Base-by-base conservation (phyloP, 2,888 invertebrate species). In the Rhagonycha fulva region DNA sequence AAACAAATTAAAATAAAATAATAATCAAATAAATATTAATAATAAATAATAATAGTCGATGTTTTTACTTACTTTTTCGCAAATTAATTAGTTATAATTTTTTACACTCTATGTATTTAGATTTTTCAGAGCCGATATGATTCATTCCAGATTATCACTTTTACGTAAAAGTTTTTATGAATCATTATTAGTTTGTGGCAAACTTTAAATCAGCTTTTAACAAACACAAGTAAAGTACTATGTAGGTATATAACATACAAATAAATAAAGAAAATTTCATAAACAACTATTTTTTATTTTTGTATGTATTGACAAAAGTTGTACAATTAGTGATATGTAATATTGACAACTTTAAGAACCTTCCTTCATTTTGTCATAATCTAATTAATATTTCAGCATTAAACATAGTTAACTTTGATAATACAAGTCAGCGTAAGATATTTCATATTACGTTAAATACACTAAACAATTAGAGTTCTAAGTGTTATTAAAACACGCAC, bases 211-310 rank as follows among this genome's bases (percentile, higher is more conserved):
- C n/a, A 47, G 47, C 62, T 62, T 62, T 62, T 19, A 62, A 62
- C 62, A 62, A 10, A 23, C 23, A 11, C 19, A n/a, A 26, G 3
- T n/a, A 5, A 14, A 7, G 9, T 10, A 9, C 2, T 61, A 24
- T 26, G 9, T 11, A n/a, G n/a, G n/a, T n/a, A n/a, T n/a, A n/a
- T n/a, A n/a, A 12, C 19, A 14, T 23, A 23, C 19, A 9, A 14
- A 11, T n/a, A 66, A 70, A 14, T 23, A 66, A 60, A 66, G 47
- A 14, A 32, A 75, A 30, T 62, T 66, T 76, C 72, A 76, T 76
- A 70, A 76, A 76, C 76, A 76, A 76, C 76, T 76, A 76, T 76
- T 76, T n/a, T 76, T 76, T 73, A 47, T 47, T 47, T 47, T 47
- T 47, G 47, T 47, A 70, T 67, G 32, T 73, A 76, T 67, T 73